Evolutionary conservation across 23 tunicate genomes (phyloP), one percentile per base, ranked within the genome.

Genomic region (Ciona savignyi): DNA sequence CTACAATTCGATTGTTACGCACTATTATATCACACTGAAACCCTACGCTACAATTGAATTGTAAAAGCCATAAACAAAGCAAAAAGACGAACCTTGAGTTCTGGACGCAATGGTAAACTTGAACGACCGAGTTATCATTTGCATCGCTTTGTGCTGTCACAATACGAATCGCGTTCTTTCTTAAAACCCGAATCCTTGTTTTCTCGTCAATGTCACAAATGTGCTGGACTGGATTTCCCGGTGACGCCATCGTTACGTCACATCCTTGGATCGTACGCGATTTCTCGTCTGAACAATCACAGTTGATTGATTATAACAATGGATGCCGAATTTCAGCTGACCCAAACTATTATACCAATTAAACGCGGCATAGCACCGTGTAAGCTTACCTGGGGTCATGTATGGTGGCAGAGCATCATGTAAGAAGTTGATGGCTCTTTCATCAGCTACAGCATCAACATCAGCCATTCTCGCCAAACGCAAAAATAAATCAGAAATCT

Each of bases 341-440:
- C n/a, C n/a, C n/a, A n/a, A n/a, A n/a, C n/a, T n/a, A n/a, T n/a
- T n/a, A n/a, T n/a, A n/a, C n/a, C n/a, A n/a, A n/a, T n/a, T n/a
- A n/a, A n/a, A n/a, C n/a, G n/a, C n/a, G n/a, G n/a, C n/a, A n/a
- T n/a, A n/a, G n/a, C n/a, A n/a, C n/a, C n/a, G n/a, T n/a, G 15
- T 42, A 42, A 42, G 56, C 9, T 71, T 21, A 81, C 93, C 88
- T 78, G 72, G 77, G 3, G 80, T 60, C 6, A 93, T 31, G n/a
- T 34, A 83, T n/a, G 98, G 98, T n/a, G 98, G 98, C 4, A 93
- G 79, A 63, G 78, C 71, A 33, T 81, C 93, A 63, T 93, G 88
- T 23, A 86, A 70, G 67, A 81, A 81, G 1, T 48, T 25, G 25
- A 60, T 74, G 2, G 73, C 89, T 3, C 85, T 42, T 33, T 64